Evolutionary conservation across 2,113 vertebrate genomes (phyloP).

Genomic region (Sminthopsis crassicaudata): DNA sequence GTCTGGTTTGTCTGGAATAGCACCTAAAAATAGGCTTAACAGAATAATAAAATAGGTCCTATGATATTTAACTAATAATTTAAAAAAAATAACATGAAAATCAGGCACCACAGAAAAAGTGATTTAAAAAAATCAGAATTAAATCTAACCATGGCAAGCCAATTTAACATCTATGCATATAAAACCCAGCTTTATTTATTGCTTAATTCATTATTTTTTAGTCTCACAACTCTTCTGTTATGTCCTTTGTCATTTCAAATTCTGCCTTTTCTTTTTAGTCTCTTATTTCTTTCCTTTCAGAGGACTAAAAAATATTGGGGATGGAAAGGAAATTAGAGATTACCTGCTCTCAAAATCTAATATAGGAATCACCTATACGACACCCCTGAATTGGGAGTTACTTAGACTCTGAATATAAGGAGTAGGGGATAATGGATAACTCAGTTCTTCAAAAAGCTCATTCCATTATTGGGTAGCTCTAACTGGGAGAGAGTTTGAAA

Average conservation of each 20-base stretch:
- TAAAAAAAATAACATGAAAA: neutral
- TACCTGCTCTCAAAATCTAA: neutral
- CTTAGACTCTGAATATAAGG: neutral
- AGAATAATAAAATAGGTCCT: neutral
- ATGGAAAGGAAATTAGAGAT: neutral
- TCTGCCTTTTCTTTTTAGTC: neutral
- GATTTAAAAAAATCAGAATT: neutral
- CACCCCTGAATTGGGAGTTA: neutral
- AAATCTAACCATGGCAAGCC: neutral
- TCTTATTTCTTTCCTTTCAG: neutral
- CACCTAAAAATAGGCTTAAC: neutral
- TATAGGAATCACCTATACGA: neutral
- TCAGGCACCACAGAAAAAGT: neutral
- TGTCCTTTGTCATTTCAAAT: neutral
- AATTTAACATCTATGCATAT: neutral
- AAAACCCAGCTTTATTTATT: neutral
- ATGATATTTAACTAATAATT: neutral
- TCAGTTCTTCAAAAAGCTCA: neutral
- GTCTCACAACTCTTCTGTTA: neutral
- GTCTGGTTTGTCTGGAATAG: neutral
- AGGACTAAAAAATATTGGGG: neutral
- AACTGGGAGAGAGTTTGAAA: neutral
- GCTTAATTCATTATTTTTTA: neutral
- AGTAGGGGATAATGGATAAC: neutral
- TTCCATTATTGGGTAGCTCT: neutral